These are phyloP conservation scores for Aulostomus chinensis DNA, from an alignment of 2,797 vertebrate species.

Conservation along the genomic window DNA sequence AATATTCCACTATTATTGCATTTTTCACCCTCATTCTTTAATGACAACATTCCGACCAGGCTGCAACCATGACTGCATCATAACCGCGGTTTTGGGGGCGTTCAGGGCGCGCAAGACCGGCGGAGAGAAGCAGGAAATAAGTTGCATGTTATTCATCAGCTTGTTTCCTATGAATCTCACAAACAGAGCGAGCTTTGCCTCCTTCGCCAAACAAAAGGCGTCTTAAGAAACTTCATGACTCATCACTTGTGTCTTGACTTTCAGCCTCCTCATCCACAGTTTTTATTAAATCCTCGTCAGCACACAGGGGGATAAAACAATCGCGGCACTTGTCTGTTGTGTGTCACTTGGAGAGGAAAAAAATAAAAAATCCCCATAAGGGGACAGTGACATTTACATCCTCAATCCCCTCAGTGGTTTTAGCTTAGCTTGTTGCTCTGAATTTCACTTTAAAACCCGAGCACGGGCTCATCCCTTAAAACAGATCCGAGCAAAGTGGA, in stretches of 20 bases:
- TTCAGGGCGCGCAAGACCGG: no score
- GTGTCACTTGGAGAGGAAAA: not conserved
- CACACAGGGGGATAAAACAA: conserved; percentile 41
- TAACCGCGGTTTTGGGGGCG: no score
- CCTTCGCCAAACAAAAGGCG: conserved; percentile 28
- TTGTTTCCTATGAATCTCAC: no score
- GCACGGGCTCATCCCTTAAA: conserved; percentile 42
- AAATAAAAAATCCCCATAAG: conserved; percentile 16
- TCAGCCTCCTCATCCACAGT: conserved; percentile 35
- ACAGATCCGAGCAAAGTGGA: conserved; percentile 49
- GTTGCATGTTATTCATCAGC: no score
- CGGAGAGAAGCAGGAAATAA: not conserved
- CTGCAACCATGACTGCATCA: no score
- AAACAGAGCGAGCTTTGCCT: not conserved
- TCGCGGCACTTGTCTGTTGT: conserved; percentile 23
- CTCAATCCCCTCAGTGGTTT: conserved; percentile 45
- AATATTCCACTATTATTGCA: no score
- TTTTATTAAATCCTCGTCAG: conserved; percentile 38
- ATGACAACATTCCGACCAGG: no score
- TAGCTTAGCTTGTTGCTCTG: conserved; percentile 23
- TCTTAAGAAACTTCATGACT: conserved; percentile 47
- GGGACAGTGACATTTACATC: conserved; percentile 60
- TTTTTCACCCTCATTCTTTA: no score
- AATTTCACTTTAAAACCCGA: conserved; percentile 26
- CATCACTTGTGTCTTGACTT: conserved; percentile 46